A percentile compares a stretch with the other conserved stretches of the same genome.
These are phyloP conservation scores for Julus scanicus DNA, from an alignment of 2,888 invertebrate genomes.

Conservation along the genomic window DNA sequence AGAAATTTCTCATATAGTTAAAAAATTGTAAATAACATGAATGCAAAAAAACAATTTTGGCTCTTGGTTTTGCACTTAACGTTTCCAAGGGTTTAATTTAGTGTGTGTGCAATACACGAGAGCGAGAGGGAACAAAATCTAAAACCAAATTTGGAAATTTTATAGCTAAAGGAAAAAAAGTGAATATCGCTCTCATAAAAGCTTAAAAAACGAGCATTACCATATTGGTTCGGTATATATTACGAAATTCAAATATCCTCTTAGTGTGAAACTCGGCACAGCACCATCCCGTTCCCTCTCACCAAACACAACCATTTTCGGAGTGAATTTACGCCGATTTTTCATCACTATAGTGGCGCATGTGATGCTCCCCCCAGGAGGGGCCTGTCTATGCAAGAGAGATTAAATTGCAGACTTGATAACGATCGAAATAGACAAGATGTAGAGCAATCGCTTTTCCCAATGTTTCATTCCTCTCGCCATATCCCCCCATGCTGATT, in stretches of 20 bases:
- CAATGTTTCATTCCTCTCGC: constrained; percentile 44
- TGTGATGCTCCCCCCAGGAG: constrained; percentile 48
- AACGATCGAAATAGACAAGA: constrained; percentile 53
- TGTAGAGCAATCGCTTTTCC: constrained; percentile 51
- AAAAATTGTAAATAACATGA: constrained; percentile 38
- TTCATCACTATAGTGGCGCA: constrained; percentile 14
- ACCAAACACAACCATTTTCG: constrained; percentile 7
- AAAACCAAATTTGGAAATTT: constrained; percentile 14
- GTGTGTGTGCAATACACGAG: not conserved
- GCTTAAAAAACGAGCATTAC: constrained; percentile 41
- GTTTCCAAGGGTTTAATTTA: constrained; percentile 6
- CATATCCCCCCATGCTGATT: constrained; percentile 36
- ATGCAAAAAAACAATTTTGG: not conserved
- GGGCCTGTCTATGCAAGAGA: constrained; percentile 48
- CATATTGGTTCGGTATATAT: constrained; percentile 43
- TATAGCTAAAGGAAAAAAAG: constrained; percentile 30
- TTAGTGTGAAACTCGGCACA: not conserved
- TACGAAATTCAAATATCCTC: constrained; percentile 45
- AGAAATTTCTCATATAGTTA: not conserved
- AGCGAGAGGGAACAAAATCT: not conserved
- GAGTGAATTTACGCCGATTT: constrained; percentile 44
- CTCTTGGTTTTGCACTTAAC: constrained; percentile 28
- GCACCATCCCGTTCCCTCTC: constrained; percentile 4
- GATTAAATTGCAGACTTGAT: constrained; percentile 53
- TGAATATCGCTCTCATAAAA: constrained; percentile 40